Evolutionary conservation across 2,888 invertebrate genomes (phyloP), one percentile per base, ranked within the genome.

Genomic region (Apoda limacodes): DNA sequence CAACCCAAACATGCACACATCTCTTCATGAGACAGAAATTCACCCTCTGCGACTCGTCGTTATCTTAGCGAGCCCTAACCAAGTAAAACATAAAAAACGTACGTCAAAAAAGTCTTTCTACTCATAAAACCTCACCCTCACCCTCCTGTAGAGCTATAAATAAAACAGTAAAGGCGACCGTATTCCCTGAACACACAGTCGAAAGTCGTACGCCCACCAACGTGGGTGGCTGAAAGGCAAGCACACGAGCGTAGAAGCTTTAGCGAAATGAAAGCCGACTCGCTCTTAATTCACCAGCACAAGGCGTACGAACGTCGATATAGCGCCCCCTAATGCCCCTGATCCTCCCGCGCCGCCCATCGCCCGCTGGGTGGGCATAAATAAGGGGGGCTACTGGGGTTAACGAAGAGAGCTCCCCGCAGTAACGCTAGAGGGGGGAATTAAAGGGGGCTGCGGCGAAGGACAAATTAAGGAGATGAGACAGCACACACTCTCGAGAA

Each of bases 401-500:
- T 74, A 76, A 71, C 70, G 5, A 66, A 72, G 76, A 70, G 71
- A 70, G 62, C 71, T 50, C 68, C 66, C 51, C 58, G 53, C 55
- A 52, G 57, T 65, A 58, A 53, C 54, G 63, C 61, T 61, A 62
- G 61, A 50, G 58, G 69, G 71, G 70, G 65, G 72, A 67, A 66
- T 61, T 59, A 61, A 68, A 76, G 76, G 78, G 76, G 76, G 76
- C 60, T 76, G 76, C 62, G 75, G 75, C 76, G 80, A 78, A 78
- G 80, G 80, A 78, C 80, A 75, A 80, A 76, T 76, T 80, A 78
- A 80, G 80, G 78, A 80, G 80, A 78, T 76, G 76, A 76, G 76
- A 76, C 75, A 78, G 76, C 72, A 70, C 70, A 68, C 72, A 70
- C 71, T 76, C 75, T 74, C 70, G 72, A 75, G 75, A 67, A 7